phyloP scores from a whole-genome alignment of 2,797 vertebrate species.

The Notolepis coatsorum region DNA sequence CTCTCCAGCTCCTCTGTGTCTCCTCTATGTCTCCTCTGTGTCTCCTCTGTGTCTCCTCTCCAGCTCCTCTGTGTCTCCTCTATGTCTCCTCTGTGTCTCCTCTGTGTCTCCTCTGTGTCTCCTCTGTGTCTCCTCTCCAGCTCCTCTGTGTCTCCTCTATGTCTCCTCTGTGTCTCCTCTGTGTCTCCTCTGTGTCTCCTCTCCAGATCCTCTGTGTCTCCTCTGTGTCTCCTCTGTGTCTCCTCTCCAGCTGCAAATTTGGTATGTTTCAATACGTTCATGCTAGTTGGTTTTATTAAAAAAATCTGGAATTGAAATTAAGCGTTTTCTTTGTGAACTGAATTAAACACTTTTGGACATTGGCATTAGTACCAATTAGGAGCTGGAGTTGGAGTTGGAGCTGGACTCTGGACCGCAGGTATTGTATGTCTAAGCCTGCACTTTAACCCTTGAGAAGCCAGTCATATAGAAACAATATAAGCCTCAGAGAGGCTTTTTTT shows the following conservation, averaged over 20 bases:
- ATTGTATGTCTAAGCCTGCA: conserved; percentile 13
- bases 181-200: not conserved
- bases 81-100: not conserved
- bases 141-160: too few relatives aligned
- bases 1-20: not conserved
- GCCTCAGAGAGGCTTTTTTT: too few relatives aligned
- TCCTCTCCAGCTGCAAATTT: not conserved
- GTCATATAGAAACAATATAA: conserved; percentile 31
- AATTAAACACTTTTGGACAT: conserved; percentile 27
- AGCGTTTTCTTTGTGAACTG: conserved; percentile 13
- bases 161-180: not conserved
- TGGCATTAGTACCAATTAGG: conserved; percentile 15
- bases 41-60: not conserved
- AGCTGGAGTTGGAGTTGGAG: conserved; percentile 17
- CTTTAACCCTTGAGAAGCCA: conserved; percentile 30
- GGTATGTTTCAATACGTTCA: conserved; percentile 13
- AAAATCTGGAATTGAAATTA: conserved; percentile 39
- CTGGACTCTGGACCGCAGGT: conserved; percentile 1
- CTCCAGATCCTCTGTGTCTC: too few relatives aligned
- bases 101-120: not conserved
- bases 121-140: not conserved
- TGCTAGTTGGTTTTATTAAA: conserved; percentile 32
- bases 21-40: not conserved
- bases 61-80: conserved; percentile 5
- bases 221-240: conserved; percentile 2